Conservation (phyloP, 1,140 invertebrate species). For the Conus betulinus region DNA sequence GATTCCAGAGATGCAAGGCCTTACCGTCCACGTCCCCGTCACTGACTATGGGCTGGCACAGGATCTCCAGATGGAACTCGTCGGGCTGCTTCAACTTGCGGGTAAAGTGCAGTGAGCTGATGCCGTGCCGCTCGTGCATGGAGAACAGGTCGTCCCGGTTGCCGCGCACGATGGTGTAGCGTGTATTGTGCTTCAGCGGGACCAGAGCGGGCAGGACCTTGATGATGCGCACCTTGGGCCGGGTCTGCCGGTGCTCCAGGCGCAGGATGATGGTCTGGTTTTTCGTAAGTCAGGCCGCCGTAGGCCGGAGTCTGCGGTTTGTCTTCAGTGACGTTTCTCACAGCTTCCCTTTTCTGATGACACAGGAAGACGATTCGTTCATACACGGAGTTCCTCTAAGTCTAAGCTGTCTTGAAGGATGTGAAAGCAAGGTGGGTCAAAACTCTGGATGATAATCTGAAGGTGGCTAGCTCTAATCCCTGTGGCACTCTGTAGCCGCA, state of each 20-base stretch:
- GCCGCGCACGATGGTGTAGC: constrained; percentile 82
- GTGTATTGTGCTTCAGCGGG: constrained; percentile 78
- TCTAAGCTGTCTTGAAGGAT: no score
- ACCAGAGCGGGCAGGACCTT: constrained; percentile 64
- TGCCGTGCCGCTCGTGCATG: constrained; percentile 80
- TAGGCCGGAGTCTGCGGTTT: neutral
- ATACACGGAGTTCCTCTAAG: no score
- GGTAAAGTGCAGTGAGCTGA: constrained; percentile 72
- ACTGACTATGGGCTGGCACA: constrained; percentile 55
- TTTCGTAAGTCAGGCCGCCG: constrained; percentile 2
- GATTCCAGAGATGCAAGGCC: constrained; percentile 58
- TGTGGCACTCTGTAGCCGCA: no score
- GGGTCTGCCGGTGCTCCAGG: constrained; percentile 59
- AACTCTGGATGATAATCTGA: no score
- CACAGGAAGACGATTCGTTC: no score
- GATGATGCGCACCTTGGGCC: constrained; percentile 61
- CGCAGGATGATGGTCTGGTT: constrained; percentile 50
- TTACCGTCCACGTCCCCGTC: constrained; percentile 55
- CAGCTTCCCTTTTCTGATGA: no score
- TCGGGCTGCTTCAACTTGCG: constrained; percentile 52
- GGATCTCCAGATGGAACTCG: constrained; percentile 60
- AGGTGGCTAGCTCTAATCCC: no score
- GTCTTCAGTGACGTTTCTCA: no score
- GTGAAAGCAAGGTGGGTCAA: no score
- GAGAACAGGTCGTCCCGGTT: constrained; percentile 83